Base-by-base conservation (phyloP, 1,140 invertebrate genomes). In the Anoplophora glabripennis region DNA sequence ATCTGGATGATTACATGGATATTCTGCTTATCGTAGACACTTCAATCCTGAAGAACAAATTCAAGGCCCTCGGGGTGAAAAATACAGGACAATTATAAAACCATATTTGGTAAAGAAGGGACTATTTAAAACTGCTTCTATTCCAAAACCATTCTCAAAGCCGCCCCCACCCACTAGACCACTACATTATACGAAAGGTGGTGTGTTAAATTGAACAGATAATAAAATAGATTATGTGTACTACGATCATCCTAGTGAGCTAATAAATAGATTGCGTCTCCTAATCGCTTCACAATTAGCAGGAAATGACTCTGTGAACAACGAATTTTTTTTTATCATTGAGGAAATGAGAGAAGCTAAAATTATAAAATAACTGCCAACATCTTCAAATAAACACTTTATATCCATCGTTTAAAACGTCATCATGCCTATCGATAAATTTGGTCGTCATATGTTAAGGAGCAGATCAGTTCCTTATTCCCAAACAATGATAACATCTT, bases 261-360 rank as follows among this genome's bases (percentile, higher is more conserved):
- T 28, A 28, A 28, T 28, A 28, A 28, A 28, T 28, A 28, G 21
- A 28, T 5, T 28, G 21, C 21, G 21, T 28, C 21, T 28, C 21
- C 21, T 28, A 28, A 28, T 28, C 10, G 64, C 75, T 7, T 67
- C 71, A 17, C 61, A 72, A 57, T 55, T 77, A 10, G 73, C 72
- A 33, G 74, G 73, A 7, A 69, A 76, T 55, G 66, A 42, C 4
- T 68, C 59, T 52, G 62, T 72, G 52, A 54, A 67, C 28, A 76
- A 75, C 65, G 73, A 78, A 70, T 76, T 78, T 51, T 53, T 71
- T n/a, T 72, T 69, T 15, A 77, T 76, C 14, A 57, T 76, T 11
- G 71, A 77, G 61, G 75, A 64, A 53, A 18, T 64, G 28, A 61
- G 18, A 48, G 62, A 64, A 55, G 48, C 48, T 12, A 35, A 46